Conservation (phyloP, 2,888 invertebrate species). For the Tinea semifulvella region DNA sequence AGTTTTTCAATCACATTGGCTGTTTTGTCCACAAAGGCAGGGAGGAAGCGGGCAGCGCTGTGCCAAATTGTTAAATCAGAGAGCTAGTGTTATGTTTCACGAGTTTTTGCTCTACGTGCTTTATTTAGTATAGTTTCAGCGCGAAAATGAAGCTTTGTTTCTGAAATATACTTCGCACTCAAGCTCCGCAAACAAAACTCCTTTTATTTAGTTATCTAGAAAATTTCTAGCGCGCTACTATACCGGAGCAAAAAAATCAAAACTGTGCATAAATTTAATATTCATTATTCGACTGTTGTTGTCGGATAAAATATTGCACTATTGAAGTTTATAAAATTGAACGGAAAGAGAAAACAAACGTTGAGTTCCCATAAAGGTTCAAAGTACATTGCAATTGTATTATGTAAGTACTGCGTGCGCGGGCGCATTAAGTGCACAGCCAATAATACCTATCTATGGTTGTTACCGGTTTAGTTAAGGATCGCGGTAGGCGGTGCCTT, state of each 20-base stretch:
- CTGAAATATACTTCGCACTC: constrained; percentile 8
- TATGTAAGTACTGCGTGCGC: constrained; percentile 4
- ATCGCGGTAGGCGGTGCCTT: constrained; percentile 14
- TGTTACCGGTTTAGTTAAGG: constrained; percentile 21
- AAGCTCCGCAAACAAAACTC: constrained; percentile 10
- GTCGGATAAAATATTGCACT: neutral
- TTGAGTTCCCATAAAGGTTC: constrained; percentile 5
- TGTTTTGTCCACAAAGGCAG: constrained; percentile 1
- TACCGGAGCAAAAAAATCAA: neutral
- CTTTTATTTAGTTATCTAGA: constrained; percentile 13
- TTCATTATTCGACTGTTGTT: neutral
- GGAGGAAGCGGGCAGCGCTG: neutral
- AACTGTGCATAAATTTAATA: neutral
- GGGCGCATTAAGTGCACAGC: constrained; percentile 14
- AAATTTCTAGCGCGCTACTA: neutral
- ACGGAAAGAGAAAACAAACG: constrained; percentile 5
- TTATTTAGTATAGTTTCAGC: constrained; percentile 7
- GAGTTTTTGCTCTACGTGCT: constrained; percentile 11
- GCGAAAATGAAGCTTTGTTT: constrained; percentile 12
- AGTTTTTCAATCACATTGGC: neutral
- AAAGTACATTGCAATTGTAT: neutral
- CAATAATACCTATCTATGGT: constrained; percentile 20
- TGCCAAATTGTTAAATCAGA: constrained; percentile 11
- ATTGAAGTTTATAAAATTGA: neutral
- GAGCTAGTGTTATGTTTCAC: constrained; percentile 9